Conservation (phyloP, 2,888 invertebrate genomes). For the Dicranocentrus wangi region DNA sequence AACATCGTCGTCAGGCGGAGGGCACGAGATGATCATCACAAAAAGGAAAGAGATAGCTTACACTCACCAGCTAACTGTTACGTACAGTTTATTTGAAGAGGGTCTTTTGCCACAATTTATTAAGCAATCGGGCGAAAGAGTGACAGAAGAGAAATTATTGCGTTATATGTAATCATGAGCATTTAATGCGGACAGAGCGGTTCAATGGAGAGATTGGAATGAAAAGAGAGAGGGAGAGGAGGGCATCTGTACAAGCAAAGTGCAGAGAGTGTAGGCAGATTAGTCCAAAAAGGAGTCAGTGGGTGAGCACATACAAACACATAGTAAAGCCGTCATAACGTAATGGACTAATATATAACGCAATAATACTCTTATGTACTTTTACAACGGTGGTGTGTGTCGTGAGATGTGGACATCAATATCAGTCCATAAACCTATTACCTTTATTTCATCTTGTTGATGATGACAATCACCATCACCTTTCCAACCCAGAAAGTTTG, state of each 20-base stretch:
- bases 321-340: not conserved
- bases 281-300: not conserved
- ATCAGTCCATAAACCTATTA: too few relatives aligned
- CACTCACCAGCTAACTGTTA: too few relatives aligned
- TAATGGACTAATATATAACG: conserved; percentile 13
- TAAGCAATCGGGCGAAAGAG: conserved; percentile 33
- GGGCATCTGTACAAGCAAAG: conserved; percentile 12
- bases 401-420: not conserved
- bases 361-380: not conserved
- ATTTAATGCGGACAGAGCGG: not conserved
- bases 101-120: conserved; percentile 29
- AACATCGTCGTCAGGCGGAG: too few relatives aligned
- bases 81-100: conserved; percentile 31
- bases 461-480: too few relatives aligned
- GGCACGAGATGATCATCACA: too few relatives aligned
- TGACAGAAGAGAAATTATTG: conserved; percentile 32
- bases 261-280: not conserved
- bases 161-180: conserved; percentile 17
- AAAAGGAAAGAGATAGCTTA: too few relatives aligned
- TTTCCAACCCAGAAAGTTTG: too few relatives aligned
- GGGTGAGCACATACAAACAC: not conserved
- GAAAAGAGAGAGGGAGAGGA: conserved; percentile 8
- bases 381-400: not conserved
- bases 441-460: too few relatives aligned
- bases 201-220: not conserved